Evolutionary conservation across 2,797 vertebrate species (phyloP).

Genomic region (Rachycentron canadum): DNA sequence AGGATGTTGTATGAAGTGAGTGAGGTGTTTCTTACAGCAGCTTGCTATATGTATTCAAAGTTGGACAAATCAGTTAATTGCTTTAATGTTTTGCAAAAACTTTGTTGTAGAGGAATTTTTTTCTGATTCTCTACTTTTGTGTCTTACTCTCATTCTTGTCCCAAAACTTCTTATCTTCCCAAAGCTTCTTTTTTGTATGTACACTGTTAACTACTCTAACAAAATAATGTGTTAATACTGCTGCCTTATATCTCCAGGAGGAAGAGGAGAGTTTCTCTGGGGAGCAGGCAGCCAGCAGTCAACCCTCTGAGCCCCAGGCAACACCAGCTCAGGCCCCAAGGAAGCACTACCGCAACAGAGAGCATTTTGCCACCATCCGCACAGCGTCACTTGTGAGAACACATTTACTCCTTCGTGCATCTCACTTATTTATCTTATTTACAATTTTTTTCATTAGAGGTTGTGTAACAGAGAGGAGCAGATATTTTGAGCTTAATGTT

Average conservation of each 20-base stretch:
- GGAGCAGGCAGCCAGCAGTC: conserved; percentile 88
- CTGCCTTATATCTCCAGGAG: conserved; percentile 73
- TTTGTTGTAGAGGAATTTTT: not conserved
- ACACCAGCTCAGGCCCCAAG: conserved; percentile 89
- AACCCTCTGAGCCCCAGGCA: conserved; percentile 90
- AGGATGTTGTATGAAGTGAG: not conserved
- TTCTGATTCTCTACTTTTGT: not conserved
- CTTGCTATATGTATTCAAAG: not conserved
- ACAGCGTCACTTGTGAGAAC: conserved; percentile 94
- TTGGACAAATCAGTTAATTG: not conserved
- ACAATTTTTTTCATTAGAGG: not conserved
- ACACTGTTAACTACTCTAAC: not conserved
- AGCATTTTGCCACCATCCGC: conserved; percentile 99
- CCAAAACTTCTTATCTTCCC: not conserved
- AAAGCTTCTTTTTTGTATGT: not conserved
- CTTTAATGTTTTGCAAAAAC: not conserved
- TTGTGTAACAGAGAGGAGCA: not conserved
- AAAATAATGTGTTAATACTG: conserved; percentile 13
- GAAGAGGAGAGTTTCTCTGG: conserved; percentile 93
- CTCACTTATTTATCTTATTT: not conserved
- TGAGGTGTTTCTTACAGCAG: not conserved
- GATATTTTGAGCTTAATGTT: not conserved
- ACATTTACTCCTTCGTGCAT: not conserved
- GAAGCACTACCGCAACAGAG: conserved; percentile 96
- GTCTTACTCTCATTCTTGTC: not conserved